Conservation (phyloP, 2,888 invertebrate species). For the Sturmia bella region DNA sequence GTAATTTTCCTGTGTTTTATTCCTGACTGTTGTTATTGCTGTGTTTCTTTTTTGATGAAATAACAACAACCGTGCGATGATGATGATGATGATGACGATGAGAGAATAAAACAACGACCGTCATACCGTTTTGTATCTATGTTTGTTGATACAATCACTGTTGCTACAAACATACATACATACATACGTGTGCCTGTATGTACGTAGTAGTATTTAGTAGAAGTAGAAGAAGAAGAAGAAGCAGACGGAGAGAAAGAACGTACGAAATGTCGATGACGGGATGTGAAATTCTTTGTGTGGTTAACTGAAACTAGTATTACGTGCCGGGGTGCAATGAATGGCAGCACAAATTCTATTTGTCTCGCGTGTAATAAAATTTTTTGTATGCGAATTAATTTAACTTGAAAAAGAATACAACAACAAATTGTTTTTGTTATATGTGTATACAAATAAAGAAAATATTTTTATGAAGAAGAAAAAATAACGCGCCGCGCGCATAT, state of each 20-base stretch:
- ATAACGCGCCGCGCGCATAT: conserved; percentile 63
- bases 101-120: conserved; percentile 64
- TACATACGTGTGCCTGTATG: conserved; percentile 67
- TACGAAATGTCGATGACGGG: conserved; percentile 75
- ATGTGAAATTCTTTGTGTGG: conserved; percentile 81
- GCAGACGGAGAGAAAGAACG: conserved; percentile 50
- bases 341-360: conserved; percentile 75
- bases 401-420: conserved; percentile 70
- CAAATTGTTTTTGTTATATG: conserved; percentile 43
- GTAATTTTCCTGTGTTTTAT: conserved; percentile 71
- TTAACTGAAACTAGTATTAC: conserved; percentile 79
- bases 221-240: conserved; percentile 36
- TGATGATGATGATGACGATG: conserved; percentile 70
- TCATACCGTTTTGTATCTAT: conserved; percentile 61
- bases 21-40: conserved; percentile 73
- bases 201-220: conserved; percentile 68
- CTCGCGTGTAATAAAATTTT: conserved; percentile 72
- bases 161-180: neutral
- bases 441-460: conserved; percentile 50
- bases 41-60: conserved; percentile 66
- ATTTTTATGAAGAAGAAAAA: conserved; percentile 39
- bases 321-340: conserved; percentile 81
- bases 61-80: conserved; percentile 70
- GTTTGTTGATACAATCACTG: neutral
- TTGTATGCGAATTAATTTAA: conserved; percentile 63